Percentiles rank a stretch among this genome's conserved stretches.
Conservation (phyloP, 2,888 invertebrate genomes). For the Zaprionus lineosus region DNA sequence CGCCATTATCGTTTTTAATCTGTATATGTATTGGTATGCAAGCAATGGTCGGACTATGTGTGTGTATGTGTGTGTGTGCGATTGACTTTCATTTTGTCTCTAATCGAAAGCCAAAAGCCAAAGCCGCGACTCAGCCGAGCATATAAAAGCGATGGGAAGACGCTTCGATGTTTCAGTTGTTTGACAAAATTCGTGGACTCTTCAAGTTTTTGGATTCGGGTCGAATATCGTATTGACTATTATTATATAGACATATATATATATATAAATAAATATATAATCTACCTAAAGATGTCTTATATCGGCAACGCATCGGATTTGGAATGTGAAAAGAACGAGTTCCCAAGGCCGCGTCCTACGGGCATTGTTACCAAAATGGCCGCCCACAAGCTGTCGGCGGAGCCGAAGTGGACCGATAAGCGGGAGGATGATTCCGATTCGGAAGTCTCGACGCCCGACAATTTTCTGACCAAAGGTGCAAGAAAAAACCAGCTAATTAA, state of each 20-base stretch:
- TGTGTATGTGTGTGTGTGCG: conserved; percentile 29
- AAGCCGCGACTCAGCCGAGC: conserved; percentile 49
- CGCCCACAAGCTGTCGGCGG: conserved; percentile 79
- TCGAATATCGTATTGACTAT: neutral
- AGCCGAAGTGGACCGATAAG: conserved; percentile 81
- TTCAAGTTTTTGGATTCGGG: conserved; percentile 23
- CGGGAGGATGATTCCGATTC: conserved; percentile 90
- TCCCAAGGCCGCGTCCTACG: conserved; percentile 69
- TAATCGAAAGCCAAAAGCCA: conserved; percentile 11
- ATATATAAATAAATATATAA: neutral
- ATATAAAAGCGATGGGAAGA: conserved; percentile 62
- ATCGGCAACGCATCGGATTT: conserved; percentile 82
- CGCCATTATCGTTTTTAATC: conserved; percentile 56
- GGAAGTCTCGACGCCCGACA: conserved; percentile 89
- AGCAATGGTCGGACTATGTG: too few relatives aligned
- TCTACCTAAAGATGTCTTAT: conserved; percentile 77
- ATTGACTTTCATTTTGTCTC: conserved; percentile 57
- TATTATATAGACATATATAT: neutral
- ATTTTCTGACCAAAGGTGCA: conserved; percentile 89
- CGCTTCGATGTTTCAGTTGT: conserved; percentile 68
- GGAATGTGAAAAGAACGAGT: conserved; percentile 82
- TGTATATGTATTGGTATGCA: neutral
- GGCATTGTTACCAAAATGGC: conserved; percentile 80
- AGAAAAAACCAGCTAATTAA: neutral
- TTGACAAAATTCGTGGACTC: conserved; percentile 58